These are phyloP conservation scores for Morone saxatilis DNA, from an alignment of 2,113 vertebrate genomes.

Conservation along the genomic window DNA sequence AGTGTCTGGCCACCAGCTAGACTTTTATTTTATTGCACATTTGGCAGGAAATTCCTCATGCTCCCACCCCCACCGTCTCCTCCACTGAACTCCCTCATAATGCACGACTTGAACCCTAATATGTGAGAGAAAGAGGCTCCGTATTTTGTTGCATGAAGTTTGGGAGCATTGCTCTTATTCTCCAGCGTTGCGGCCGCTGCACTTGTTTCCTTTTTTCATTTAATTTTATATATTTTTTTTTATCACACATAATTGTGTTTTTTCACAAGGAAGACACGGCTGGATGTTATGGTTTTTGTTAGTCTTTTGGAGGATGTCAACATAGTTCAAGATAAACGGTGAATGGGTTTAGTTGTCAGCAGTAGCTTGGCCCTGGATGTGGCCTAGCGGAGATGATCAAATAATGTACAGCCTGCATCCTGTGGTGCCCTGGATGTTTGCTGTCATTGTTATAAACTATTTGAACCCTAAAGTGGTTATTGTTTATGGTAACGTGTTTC, in stretches of 20 bases:
- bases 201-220: slow-evolving; percentile 23
- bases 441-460: slow-evolving; percentile 40
- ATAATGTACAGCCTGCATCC: slow-evolving; percentile 56
- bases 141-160: slow-evolving; percentile 67
- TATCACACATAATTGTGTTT: too few species aligned
- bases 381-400: slow-evolving; percentile 66
- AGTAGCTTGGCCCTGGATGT: slow-evolving; percentile 52
- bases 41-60: slow-evolving; percentile 88
- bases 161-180: slow-evolving; percentile 31
- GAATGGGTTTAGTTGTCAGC: slow-evolving; percentile 62
- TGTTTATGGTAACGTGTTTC: slow-evolving; percentile 18
- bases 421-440: slow-evolving; percentile 46
- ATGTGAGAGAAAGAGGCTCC: slow-evolving; percentile 53
- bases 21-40: slow-evolving; percentile 86
- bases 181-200: neutral
- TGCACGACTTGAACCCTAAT: slow-evolving; percentile 78
- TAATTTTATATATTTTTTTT: too few species aligned
- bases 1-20: slow-evolving; percentile 76
- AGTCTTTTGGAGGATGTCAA: slow-evolving; percentile 36
- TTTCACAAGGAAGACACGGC: neutral
- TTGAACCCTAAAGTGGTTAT: slow-evolving; percentile 4
- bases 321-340: slow-evolving; percentile 57
- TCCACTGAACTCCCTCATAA: slow-evolving; percentile 72
- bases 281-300: slow-evolving; percentile 17
- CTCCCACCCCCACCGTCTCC: slow-evolving; percentile 79